Evolutionary conservation across 2,113 vertebrate genomes (phyloP).

Genomic region (Eira barbara): DNA sequence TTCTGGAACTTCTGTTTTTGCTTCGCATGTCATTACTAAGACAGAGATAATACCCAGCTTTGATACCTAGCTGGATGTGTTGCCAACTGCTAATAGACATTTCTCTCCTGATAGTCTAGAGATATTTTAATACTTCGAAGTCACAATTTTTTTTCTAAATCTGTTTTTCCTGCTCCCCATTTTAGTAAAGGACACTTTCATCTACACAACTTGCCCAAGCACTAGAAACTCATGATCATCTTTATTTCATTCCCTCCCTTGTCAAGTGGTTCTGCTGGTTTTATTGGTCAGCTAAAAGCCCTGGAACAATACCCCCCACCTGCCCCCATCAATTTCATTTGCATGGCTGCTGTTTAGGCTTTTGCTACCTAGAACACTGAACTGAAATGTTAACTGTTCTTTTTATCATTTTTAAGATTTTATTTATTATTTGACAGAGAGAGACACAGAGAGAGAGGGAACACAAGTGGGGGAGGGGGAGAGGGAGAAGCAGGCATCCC

Average conservation of each 20-base stretch:
- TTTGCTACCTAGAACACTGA: neutral
- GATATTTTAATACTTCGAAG: slow-evolving; percentile 9
- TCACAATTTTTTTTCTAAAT: neutral
- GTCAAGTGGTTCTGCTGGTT: neutral
- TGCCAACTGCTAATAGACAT: neutral
- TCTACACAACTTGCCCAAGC: neutral
- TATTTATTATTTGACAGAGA: no score
- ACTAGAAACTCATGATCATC: neutral
- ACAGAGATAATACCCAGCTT: neutral
- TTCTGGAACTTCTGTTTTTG: neutral
- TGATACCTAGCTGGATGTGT: neutral
- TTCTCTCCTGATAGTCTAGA: neutral
- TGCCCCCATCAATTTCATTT: neutral
- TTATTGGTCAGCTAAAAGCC: neutral
- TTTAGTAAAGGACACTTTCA: neutral
- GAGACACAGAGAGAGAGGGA: no score
- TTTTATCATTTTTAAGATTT: no score
- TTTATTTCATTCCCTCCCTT: neutral
- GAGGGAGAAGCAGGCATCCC: no score
- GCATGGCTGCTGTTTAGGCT: neutral
- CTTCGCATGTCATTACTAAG: neutral
- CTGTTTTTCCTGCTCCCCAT: neutral
- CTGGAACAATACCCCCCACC: neutral
- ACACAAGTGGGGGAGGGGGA: no score
- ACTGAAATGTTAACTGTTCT: neutral